phyloP scores from a whole-genome alignment of 2,113 vertebrate species.

The Eclectus roratus region DNA sequence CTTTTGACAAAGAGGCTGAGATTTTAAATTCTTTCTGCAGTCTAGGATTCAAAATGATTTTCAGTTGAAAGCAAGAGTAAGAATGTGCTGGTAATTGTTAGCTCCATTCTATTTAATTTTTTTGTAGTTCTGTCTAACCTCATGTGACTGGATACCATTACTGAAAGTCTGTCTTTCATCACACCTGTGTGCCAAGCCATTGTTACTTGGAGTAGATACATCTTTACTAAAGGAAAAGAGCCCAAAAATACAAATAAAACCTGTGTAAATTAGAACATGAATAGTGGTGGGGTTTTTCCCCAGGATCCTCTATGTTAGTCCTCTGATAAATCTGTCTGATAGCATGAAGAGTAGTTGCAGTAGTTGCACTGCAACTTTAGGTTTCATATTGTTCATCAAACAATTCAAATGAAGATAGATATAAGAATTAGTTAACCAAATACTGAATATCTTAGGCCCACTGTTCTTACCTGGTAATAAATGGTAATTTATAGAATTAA shows the following conservation, averaged over 20 bases:
- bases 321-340: neutral
- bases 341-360: neutral
- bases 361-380: neutral
- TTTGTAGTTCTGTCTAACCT: neutral
- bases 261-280: neutral
- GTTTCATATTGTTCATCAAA: neutral
- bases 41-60: neutral
- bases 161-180: neutral
- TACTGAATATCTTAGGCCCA: rapidly evolving
- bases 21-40: neutral
- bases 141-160: neutral
- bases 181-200: neutral
- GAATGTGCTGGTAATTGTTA: neutral
- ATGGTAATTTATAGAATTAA: neutral
- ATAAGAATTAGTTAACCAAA: neutral
- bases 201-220: neutral
- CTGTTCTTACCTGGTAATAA: neutral
- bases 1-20: neutral
- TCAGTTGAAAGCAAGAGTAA: neutral
- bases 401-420: neutral
- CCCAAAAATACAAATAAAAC: neutral
- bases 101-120: neutral
- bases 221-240: neutral
- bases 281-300: rapidly evolving
- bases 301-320: neutral